A percentile compares a stretch with the other conserved stretches of the same genome.
These are phyloP conservation scores for Ceratina calcarata DNA, from an alignment of 1,140 invertebrate species.

Conservation along the genomic window DNA sequence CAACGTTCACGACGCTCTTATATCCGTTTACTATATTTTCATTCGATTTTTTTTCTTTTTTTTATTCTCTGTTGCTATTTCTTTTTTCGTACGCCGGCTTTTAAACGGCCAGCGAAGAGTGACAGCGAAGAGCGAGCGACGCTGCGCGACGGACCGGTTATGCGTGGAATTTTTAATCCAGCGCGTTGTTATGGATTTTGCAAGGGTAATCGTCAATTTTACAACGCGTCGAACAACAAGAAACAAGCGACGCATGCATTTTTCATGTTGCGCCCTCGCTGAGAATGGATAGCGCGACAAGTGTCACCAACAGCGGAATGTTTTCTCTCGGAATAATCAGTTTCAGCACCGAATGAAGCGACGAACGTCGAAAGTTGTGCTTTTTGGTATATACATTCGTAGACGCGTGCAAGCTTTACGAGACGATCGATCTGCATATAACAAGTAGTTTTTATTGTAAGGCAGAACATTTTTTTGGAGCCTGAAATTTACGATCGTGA, in stretches of 20 bases:
- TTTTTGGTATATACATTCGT: not conserved
- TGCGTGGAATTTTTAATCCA: conserved; percentile 7
- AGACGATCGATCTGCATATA: not conserved
- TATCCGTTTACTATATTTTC: no score
- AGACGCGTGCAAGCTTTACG: no score
- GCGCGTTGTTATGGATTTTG: not conserved
- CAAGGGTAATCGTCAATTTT: not conserved
- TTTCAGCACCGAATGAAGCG: not conserved
- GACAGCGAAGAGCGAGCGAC: no score
- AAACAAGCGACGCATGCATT: conserved; percentile 12
- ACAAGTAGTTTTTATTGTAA: no score
- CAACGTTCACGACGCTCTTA: not conserved
- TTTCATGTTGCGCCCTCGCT: not conserved
- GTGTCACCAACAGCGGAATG: not conserved
- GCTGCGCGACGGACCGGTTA: not conserved
- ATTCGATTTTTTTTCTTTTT: not conserved
- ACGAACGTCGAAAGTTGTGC: not conserved
- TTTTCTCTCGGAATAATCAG: not conserved
- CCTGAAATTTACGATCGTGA: no score
- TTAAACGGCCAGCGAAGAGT: no score
- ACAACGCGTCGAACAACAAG: conserved; percentile 6
- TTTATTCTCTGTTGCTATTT: not conserved
- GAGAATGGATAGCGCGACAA: not conserved
- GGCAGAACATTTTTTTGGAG: no score
- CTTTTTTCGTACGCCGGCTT: not conserved